Percentiles rank a stretch among this genome's conserved stretches.
These are phyloP conservation scores for Suncus etruscus DNA, from an alignment of 2,113 vertebrate genomes.

Conservation along the genomic window DNA sequence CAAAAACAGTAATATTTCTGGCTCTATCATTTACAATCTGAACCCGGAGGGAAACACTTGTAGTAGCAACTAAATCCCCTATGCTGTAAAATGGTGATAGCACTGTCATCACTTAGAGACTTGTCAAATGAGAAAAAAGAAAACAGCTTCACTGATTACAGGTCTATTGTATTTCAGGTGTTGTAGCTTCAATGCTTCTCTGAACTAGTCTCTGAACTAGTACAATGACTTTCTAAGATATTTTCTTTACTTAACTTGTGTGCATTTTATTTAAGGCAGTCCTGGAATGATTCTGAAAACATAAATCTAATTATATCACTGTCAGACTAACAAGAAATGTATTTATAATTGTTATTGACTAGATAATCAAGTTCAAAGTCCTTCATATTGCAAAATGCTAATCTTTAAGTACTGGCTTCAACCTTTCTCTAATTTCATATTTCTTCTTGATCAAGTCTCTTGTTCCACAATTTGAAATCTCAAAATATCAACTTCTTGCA, in stretches of 20 bases:
- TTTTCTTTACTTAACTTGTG: not conserved
- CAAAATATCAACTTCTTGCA: not conserved
- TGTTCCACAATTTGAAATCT: not conserved
- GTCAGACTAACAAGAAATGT: not conserved
- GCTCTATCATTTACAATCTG: not conserved
- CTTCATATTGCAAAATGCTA: not conserved
- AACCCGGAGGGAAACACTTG: not conserved
- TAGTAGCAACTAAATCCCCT: conserved; percentile 2
- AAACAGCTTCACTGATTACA: not conserved
- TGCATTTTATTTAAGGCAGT: not conserved
- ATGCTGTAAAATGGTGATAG: conserved; percentile 40
- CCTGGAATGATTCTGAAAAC: not conserved
- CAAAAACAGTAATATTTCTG: not conserved
- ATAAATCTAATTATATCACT: not conserved
- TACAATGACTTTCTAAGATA: not conserved
- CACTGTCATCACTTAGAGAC: conserved; percentile 35
- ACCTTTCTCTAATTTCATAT: not conserved
- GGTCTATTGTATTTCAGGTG: not conserved
- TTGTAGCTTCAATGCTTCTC: not conserved
- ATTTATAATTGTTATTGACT: not conserved
- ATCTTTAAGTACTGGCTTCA: not conserved
- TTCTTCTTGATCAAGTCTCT: not conserved
- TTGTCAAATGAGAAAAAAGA: not conserved
- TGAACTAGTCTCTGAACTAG: conserved; percentile 39
- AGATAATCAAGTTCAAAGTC: not conserved